Conservation (phyloP, 2,888 invertebrate species). For the Acanthoscelides obtectus region DNA sequence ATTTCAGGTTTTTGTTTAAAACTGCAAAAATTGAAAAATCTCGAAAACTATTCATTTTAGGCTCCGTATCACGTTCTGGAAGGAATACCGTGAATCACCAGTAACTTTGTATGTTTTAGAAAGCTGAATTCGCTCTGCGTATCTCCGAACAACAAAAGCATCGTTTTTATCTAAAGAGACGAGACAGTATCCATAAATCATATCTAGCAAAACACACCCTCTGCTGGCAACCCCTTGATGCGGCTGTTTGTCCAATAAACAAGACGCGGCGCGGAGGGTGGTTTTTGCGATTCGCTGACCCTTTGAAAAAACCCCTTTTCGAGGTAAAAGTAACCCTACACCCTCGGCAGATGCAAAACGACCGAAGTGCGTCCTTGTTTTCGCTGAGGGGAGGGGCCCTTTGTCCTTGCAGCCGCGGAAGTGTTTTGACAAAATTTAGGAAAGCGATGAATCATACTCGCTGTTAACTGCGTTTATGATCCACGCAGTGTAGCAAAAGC, state of each 20-base stretch:
- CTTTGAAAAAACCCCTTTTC: slow-evolving; percentile 23
- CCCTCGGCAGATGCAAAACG: slow-evolving; percentile 28
- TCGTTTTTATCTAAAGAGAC: not conserved
- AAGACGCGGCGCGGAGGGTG: slow-evolving; percentile 9
- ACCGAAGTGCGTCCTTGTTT: slow-evolving; percentile 11
- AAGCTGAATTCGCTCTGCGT: too few relatives aligned
- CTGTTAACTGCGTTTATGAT: slow-evolving; percentile 1
- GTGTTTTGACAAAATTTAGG: not conserved
- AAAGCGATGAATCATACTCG: not conserved
- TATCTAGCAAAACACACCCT: not conserved
- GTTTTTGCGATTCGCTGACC: slow-evolving; percentile 17
- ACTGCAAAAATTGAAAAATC: too few relatives aligned
- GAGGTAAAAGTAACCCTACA: slow-evolving; percentile 36
- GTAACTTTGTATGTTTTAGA: too few relatives aligned
- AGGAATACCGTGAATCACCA: too few relatives aligned
- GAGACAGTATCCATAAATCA: not conserved
- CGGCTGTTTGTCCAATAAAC: not conserved
- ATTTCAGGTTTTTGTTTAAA: too few relatives aligned
- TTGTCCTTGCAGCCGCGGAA: not conserved
- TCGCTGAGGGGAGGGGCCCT: not conserved
- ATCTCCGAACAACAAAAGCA: not conserved
- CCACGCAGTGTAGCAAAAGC: slow-evolving; percentile 7
- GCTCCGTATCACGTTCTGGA: too few relatives aligned
- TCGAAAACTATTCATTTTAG: too few relatives aligned
- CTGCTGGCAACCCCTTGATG: not conserved